Conservation (phyloP, 2,797 vertebrate species). For the Diceros bicornis region DNA sequence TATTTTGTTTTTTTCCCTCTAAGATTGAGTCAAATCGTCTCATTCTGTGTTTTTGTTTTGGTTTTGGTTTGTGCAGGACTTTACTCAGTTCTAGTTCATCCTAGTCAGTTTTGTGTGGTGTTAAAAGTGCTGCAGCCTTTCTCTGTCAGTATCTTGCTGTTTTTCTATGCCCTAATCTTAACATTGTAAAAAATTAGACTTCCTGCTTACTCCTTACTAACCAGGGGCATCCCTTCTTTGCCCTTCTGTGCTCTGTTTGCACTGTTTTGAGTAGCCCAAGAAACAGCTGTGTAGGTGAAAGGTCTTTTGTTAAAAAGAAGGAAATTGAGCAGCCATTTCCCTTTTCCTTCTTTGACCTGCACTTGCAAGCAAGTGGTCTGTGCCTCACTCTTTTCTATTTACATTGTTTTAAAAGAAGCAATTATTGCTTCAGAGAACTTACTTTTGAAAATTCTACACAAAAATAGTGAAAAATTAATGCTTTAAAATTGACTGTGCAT, state of each 20-base stretch:
- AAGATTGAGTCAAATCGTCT: conserved; percentile 1
- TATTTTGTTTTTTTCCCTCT: not conserved
- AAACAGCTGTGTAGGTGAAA: conserved; percentile 63
- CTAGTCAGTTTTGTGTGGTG: not conserved
- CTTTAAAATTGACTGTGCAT: not conserved
- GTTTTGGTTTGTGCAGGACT: not conserved
- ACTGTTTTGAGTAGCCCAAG: not conserved
- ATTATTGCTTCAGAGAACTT: not conserved
- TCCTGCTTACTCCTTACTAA: not conserved
- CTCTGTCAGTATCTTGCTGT: not conserved
- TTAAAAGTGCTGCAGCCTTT: conserved; percentile 34
- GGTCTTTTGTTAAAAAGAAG: conserved; percentile 64
- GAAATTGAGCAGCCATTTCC: conserved; percentile 66
- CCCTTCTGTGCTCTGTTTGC: not conserved
- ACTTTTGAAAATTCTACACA: conserved; percentile 21
- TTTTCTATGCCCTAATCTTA: not conserved
- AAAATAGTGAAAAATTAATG: not conserved
- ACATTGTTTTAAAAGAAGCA: conserved; percentile 25
- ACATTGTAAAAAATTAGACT: not conserved
- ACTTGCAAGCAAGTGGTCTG: not conserved
- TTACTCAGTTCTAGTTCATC: not conserved
- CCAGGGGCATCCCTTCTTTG: not conserved
- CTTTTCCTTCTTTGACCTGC: conserved; percentile 15
- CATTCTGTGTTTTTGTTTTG: not conserved
- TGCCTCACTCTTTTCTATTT: conserved; percentile 14